Evolutionary conservation across 2,797 vertebrate genomes (phyloP).

Genomic region (Poecilia gillii): DNA sequence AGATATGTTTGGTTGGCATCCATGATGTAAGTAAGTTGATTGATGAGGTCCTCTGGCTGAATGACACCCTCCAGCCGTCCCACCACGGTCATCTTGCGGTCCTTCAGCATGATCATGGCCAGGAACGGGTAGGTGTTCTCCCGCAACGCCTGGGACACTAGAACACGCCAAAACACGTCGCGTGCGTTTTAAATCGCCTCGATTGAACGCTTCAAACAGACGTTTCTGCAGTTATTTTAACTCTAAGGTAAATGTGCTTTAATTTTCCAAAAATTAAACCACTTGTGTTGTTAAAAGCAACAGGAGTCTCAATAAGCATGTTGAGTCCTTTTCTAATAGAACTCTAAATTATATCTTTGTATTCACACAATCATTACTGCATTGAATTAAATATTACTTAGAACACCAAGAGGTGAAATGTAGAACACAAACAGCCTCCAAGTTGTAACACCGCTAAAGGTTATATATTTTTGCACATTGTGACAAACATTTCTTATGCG

Average conservation of each 20-base stretch:
- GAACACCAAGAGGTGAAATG: neutral
- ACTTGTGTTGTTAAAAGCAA: neutral
- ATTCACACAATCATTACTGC: neutral
- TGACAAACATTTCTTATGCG: no score
- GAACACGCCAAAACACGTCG: slow-evolving; percentile 28
- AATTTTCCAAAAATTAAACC: neutral
- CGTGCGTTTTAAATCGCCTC: neutral
- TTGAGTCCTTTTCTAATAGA: neutral
- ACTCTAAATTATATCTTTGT: neutral
- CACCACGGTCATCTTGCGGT: slow-evolving; percentile 97
- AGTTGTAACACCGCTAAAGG: neutral
- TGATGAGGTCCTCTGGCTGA: slow-evolving; percentile 95
- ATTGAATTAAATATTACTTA: neutral
- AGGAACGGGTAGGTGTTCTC: slow-evolving; percentile 98
- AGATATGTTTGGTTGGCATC: slow-evolving; percentile 97
- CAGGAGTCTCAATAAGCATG: neutral
- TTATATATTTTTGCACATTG: neutral
- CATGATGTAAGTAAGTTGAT: slow-evolving; percentile 97
- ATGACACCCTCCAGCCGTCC: slow-evolving; percentile 96
- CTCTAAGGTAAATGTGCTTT: neutral
- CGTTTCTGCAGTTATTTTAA: neutral
- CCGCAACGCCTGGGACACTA: slow-evolving; percentile 96
- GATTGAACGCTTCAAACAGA: neutral
- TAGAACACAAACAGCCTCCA: neutral
- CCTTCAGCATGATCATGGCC: slow-evolving; percentile 98